Evolutionary conservation across 2,113 vertebrate species (phyloP), one percentile per base, ranked within the genome.

Genomic region (Nyctereutes procyonoides): DNA sequence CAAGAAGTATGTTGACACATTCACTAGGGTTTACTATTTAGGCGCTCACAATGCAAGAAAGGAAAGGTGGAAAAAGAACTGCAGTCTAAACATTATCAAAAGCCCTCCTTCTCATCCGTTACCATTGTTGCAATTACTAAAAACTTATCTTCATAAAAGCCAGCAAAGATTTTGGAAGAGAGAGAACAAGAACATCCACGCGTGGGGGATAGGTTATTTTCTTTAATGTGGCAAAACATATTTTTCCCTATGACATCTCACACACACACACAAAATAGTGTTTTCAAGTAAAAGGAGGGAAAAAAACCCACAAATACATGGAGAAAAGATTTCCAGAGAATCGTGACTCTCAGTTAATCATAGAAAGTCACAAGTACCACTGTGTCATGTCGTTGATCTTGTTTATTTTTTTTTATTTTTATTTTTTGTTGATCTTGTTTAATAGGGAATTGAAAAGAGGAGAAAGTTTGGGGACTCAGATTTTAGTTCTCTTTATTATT

Each of bases 1-100:
- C 80, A 96, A 86, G 13, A 5, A 98, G 97, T 96, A 96, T 97
- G 96, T 62, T 97, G 97, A 98, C 95, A 98, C 28, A 92, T 97
- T 97, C 95, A 97, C 96, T 96, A 93, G 43, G 91, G 74, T 95
- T 95, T 96, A 80, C 20, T 93, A 5, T 93, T 89, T 93, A 14
- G 62, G 67, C 56, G 43, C 63, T 87, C 82, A 48, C 0, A 28
- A 3, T 56, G 26, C 22, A 80, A 63, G 13, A 91, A 94, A 79
- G 13, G 26, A 38, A 79, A 86, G 3, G 9, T 84, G 56, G 48
- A 43, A 93, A 48, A 60, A 20, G 82, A 22, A 35, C 32, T 96
- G 74, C 30, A 85, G 12, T 60, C 63, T 93, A 58, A 16, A 60
- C 16, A 80, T 81, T 83, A 80, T 38, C 53, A 80, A 71, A 98